A percentile compares a stretch with the other conserved stretches of the same genome.
These are phyloP conservation scores for Campylorhamphus procurvoides DNA, from an alignment of 2,113 vertebrate genomes.

Conservation along the genomic window DNA sequence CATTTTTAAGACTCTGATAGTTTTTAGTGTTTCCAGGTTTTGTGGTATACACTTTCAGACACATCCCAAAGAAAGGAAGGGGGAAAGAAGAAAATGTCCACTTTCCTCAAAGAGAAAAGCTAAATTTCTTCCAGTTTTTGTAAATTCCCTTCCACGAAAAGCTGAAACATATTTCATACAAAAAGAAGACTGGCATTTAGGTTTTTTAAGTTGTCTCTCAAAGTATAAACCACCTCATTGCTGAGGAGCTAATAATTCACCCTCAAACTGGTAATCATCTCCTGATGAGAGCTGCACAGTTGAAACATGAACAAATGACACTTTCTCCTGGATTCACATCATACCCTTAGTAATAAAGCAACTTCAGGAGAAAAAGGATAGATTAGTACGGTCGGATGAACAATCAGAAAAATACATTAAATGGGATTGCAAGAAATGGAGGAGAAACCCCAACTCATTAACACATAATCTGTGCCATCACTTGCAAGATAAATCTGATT, in stretches of 20 bases:
- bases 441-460: neutral
- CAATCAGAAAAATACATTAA: neutral
- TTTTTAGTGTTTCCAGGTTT: neutral
- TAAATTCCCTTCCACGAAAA: neutral
- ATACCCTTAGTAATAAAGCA: neutral
- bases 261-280: neutral
- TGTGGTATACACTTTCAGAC: neutral
- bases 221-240: neutral
- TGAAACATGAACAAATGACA: neutral
- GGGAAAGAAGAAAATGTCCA: neutral
- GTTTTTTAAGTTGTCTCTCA: neutral
- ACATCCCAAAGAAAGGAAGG: neutral
- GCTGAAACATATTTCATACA: neutral
- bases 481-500: neutral
- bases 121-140: neutral
- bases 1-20: neutral
- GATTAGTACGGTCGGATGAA: neutral
- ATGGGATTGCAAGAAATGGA: neutral
- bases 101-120: neutral
- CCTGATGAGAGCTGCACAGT: neutral
- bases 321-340: neutral
- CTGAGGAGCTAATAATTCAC: neutral
- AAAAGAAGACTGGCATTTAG: neutral
- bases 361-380: neutral
- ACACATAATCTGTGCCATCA: neutral